Percentiles rank a stretch among this genome's conserved stretches.
Evolutionary conservation across 2,113 vertebrate species (phyloP).

Genomic region (Morone chrysops): DNA sequence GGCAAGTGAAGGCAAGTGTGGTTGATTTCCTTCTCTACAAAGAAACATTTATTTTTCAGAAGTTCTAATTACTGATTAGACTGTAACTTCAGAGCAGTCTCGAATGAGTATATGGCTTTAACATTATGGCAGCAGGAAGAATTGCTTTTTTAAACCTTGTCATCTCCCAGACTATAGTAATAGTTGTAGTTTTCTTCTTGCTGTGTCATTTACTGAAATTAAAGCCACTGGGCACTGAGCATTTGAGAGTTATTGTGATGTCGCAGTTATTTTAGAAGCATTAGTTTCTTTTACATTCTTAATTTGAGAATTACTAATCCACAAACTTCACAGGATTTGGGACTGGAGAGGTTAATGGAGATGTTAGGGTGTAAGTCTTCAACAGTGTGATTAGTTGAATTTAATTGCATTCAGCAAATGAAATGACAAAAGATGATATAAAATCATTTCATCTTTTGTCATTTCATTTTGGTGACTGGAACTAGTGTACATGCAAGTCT

Average conservation of each 20-base stretch:
- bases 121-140: background rate
- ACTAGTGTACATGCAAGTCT: background rate
- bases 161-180: background rate
- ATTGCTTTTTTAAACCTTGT: background rate
- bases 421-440: background rate
- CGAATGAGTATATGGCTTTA: background rate
- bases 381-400: background rate
- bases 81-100: too few species aligned
- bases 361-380: background rate
- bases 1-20: too few species aligned
- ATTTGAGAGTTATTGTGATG: background rate
- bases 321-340: background rate
- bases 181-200: background rate
- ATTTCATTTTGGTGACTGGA: background rate
- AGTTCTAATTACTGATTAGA: too few species aligned
- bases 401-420: background rate
- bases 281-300: background rate
- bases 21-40: too few species aligned
- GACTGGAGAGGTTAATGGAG: background rate
- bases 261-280: background rate
- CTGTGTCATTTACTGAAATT: background rate
- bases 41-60: too few species aligned
- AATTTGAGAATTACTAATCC: background rate
- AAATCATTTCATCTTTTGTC: background rate
- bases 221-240: background rate